A percentile compares a stretch with the other conserved stretches of the same genome.
phyloP scores from a whole-genome alignment of 2,113 vertebrate species.

The Esox niger region DNA sequence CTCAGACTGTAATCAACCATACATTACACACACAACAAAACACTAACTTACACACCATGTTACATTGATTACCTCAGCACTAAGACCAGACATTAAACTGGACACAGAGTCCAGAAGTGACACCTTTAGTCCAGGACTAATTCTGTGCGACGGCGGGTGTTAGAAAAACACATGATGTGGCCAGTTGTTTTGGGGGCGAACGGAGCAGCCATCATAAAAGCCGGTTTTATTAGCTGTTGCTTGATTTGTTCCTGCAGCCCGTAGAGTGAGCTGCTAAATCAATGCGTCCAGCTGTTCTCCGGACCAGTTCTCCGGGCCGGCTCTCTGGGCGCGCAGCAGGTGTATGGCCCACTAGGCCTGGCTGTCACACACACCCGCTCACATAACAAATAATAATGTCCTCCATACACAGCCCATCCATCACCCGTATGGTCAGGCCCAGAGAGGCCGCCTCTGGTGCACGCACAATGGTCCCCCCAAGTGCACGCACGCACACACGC shows the following conservation, averaged over 20 bases:
- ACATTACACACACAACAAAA: background rate
- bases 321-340: conserved; percentile 89
- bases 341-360: conserved; percentile 84
- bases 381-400: conserved; percentile 97
- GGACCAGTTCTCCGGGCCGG: conserved; percentile 13
- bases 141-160: conserved; percentile 84
- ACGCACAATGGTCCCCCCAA: conserved; percentile 12
- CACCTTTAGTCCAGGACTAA: conserved; percentile 87
- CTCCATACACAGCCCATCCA: conserved; percentile 91
- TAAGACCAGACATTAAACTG: conserved; percentile 80
- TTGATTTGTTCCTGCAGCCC: conserved; percentile 94
- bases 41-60: conserved; percentile 28
- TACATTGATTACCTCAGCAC: conserved; percentile 58
- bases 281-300: conserved; percentile 94
- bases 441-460: conserved; percentile 69
- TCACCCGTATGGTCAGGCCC: conserved; percentile 87
- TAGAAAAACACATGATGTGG: conserved; percentile 96
- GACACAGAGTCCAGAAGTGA: conserved; percentile 84
- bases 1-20: background rate
- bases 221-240: conserved; percentile 94
- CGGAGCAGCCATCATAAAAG: conserved; percentile 83
- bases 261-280: conserved; percentile 90
- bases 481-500: background rate
- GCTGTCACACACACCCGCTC: conserved; percentile 89
- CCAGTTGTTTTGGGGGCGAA: conserved; percentile 90